phyloP scores from a whole-genome alignment of 2,888 invertebrate genomes.

The Nephrotoma flavescens region DNA sequence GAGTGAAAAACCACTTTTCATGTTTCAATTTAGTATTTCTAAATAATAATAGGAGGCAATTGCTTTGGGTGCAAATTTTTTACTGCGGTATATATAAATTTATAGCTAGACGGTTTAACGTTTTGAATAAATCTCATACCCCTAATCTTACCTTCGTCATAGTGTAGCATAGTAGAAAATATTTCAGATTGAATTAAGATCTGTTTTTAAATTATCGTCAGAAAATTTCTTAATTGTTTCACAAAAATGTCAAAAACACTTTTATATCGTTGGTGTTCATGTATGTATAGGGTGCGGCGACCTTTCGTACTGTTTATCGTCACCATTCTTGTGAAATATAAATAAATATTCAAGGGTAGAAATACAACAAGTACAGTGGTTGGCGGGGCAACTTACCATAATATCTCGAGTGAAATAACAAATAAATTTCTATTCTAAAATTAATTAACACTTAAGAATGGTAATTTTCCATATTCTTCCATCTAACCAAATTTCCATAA shows the following conservation, averaged over 20 bases:
- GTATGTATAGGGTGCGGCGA: background rate
- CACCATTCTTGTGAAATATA: background rate
- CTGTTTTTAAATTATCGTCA: background rate
- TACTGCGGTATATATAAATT: background rate
- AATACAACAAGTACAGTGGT: background rate
- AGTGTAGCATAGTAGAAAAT: background rate
- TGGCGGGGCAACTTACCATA: background rate
- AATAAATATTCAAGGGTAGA: background rate
- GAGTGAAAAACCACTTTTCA: background rate
- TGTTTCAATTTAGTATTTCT: background rate
- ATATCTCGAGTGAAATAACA: background rate
- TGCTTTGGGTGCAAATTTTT: background rate
- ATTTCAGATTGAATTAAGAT: background rate
- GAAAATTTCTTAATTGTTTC: background rate
- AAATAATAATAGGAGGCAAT: background rate
- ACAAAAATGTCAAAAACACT: background rate
- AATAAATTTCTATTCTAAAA: background rate
- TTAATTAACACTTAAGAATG: background rate
- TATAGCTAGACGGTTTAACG: background rate
- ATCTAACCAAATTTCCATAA: background rate
- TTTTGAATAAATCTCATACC: background rate
- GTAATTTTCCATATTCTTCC: background rate
- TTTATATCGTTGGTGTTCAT: background rate
- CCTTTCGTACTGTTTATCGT: background rate
- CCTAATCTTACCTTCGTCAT: background rate